Conservation (phyloP, 2,888 invertebrate species). For the Cataglyphis cursor region DNA sequence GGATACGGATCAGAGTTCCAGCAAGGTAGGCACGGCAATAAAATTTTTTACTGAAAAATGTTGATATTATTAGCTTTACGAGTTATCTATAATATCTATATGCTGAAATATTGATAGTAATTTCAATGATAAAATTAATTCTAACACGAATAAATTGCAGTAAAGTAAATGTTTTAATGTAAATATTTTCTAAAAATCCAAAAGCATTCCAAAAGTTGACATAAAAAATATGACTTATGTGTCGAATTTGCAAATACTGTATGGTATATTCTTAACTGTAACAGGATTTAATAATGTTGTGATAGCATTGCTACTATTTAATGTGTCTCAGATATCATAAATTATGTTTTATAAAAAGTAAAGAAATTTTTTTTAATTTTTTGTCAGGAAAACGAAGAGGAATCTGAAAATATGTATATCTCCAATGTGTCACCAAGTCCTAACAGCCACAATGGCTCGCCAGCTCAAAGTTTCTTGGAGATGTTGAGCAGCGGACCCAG, state of each 20-base stretch:
- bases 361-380: neutral
- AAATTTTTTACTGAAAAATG: neutral
- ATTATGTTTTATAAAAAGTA: neutral
- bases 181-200: neutral
- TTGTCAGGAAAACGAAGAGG: slow-evolving; percentile 84
- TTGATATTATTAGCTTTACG: neutral
- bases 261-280: neutral
- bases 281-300: slow-evolving; percentile 5
- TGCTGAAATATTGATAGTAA: neutral
- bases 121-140: neutral
- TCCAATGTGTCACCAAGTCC: slow-evolving; percentile 76
- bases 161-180: neutral
- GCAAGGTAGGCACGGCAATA: slow-evolving; percentile 78
- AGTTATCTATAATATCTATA: neutral
- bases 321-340: neutral
- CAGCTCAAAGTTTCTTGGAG: slow-evolving; percentile 83
- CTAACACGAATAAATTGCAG: neutral
- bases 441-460: slow-evolving; percentile 73
- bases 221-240: slow-evolving; percentile 3
- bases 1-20: slow-evolving; percentile 79
- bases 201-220: neutral
- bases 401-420: slow-evolving; percentile 78
- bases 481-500: slow-evolving; percentile 85
- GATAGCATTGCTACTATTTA: neutral
- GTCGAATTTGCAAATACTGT: neutral